Percentiles rank a stretch among this genome's conserved stretches.
Conservation (phyloP, 2,113 vertebrate species). For the Solea senegalensis region DNA sequence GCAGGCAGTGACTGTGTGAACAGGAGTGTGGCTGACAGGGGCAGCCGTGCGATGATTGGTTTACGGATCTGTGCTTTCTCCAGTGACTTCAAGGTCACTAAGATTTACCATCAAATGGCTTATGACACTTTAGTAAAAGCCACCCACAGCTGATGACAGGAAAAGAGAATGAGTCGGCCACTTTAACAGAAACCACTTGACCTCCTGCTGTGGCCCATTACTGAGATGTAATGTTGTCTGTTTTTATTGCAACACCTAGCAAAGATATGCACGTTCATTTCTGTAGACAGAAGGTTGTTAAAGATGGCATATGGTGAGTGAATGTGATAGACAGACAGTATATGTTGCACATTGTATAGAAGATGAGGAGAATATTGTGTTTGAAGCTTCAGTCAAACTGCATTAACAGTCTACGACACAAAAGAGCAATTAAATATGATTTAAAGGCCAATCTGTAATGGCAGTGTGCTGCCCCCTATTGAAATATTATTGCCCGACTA, state of each 20-base stretch:
- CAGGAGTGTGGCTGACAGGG: conserved; percentile 87
- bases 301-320: conserved; percentile 78
- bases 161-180: conserved; percentile 76
- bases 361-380: conserved; percentile 65
- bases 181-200: conserved; percentile 87
- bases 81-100: conserved; percentile 90
- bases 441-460: conserved; percentile 69
- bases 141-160: conserved; percentile 89
- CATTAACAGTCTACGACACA: conserved; percentile 65
- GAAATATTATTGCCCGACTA: conserved; percentile 60
- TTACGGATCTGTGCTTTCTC: conserved; percentile 92
- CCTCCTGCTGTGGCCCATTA: conserved; percentile 80
- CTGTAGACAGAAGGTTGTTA: conserved; percentile 76
- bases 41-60: conserved; percentile 90
- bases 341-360: conserved; percentile 57
- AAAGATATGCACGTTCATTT: conserved; percentile 60
- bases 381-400: conserved; percentile 66
- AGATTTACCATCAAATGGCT: conserved; percentile 93
- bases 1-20: conserved; percentile 81
- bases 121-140: conserved; percentile 87
- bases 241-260: conserved; percentile 59
- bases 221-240: conserved; percentile 70
- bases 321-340: conserved; percentile 77
- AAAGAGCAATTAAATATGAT: conserved; percentile 75
- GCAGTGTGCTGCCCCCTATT: conserved; percentile 62